These are phyloP conservation scores for Scaptomyza cyrtandrae DNA, from an alignment of 2,888 invertebrate genomes.

Conservation along the genomic window DNA sequence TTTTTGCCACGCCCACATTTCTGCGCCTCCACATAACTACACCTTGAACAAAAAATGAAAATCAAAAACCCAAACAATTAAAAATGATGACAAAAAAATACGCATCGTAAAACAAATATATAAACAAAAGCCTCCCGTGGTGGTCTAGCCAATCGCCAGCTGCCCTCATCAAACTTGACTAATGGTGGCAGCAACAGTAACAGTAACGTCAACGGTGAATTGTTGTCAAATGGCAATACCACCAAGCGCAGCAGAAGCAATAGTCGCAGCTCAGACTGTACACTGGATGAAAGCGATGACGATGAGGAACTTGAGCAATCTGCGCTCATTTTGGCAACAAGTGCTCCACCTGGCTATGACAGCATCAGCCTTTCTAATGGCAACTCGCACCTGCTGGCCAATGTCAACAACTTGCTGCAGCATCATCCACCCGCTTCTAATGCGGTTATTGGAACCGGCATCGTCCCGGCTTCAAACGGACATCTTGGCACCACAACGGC, in stretches of 20 bases:
- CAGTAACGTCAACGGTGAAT: slow-evolving; percentile 38
- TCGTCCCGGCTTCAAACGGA: slow-evolving; percentile 56
- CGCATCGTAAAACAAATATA: slow-evolving; percentile 42
- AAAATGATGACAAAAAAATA: slow-evolving; percentile 35
- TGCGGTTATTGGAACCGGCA: slow-evolving; percentile 32
- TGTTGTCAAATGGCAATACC: slow-evolving; percentile 68
- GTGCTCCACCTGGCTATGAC: slow-evolving; percentile 38
- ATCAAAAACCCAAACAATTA: slow-evolving; percentile 33
- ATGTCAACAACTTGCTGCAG: slow-evolving; percentile 80
- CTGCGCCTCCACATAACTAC: slow-evolving; percentile 26
- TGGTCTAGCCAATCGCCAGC: slow-evolving; percentile 90
- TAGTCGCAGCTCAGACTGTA: slow-evolving; percentile 83
- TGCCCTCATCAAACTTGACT: slow-evolving; percentile 85
- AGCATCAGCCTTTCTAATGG: slow-evolving; percentile 84
- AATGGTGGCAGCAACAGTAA: slow-evolving; percentile 43
- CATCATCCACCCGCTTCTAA: slow-evolving; percentile 73
- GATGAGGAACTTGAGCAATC: slow-evolving; percentile 78
- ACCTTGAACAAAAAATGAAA: slow-evolving; percentile 26
- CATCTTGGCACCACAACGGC: slow-evolving; percentile 81
- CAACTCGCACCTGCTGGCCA: slow-evolving; percentile 85
- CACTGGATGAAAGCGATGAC: slow-evolving; percentile 82
- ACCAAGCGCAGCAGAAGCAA: slow-evolving; percentile 85
- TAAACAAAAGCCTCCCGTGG: slow-evolving; percentile 88
- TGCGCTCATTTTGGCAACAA: slow-evolving; percentile 40
- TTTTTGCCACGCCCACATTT: slow-evolving; percentile 62